A percentile compares a stretch with the other conserved stretches of the same genome.
These are phyloP conservation scores for Brachyptera risi DNA, from an alignment of 2,888 invertebrate genomes.

Conservation along the genomic window DNA sequence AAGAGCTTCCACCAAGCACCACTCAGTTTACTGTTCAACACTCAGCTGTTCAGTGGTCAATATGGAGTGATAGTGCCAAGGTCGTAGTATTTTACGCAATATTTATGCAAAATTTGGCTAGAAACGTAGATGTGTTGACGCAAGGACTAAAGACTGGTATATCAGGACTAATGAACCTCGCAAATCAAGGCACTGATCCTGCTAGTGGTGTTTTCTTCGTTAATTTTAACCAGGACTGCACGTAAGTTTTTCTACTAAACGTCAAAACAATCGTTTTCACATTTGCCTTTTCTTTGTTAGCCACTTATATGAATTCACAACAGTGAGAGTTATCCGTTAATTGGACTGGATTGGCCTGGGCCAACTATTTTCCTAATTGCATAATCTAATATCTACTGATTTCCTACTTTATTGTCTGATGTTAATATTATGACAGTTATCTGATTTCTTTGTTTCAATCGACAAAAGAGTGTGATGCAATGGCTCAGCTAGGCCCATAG, in stretches of 20 bases:
- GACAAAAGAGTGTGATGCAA: no score
- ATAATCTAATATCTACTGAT: no score
- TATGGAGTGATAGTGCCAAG: slow-evolving; percentile 36
- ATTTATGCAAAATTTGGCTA: slow-evolving; percentile 48
- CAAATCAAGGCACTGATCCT: slow-evolving; percentile 71
- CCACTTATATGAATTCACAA: no score
- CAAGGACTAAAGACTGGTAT: slow-evolving; percentile 49
- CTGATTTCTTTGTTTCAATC: no score
- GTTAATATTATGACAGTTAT: no score
- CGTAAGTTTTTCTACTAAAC: slow-evolving; percentile 67
- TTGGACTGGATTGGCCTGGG: no score
- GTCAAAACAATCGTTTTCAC: slow-evolving; percentile 1
- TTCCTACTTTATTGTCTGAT: no score
- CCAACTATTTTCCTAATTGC: no score
- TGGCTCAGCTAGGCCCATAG: no score
- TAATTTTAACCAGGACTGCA: slow-evolving; percentile 96
- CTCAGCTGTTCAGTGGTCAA: slow-evolving; percentile 33
- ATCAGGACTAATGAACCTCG: slow-evolving; percentile 79
- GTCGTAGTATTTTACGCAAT: slow-evolving; percentile 36
- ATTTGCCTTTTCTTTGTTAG: slow-evolving; percentile 12
- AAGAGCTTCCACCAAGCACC: background rate
- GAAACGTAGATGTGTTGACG: slow-evolving; percentile 49
- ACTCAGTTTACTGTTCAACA: background rate
- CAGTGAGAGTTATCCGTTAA: no score
- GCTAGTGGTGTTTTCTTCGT: slow-evolving; percentile 86